phyloP scores from a whole-genome alignment of 2,797 vertebrate genomes.

The Syngnathus acus region DNA sequence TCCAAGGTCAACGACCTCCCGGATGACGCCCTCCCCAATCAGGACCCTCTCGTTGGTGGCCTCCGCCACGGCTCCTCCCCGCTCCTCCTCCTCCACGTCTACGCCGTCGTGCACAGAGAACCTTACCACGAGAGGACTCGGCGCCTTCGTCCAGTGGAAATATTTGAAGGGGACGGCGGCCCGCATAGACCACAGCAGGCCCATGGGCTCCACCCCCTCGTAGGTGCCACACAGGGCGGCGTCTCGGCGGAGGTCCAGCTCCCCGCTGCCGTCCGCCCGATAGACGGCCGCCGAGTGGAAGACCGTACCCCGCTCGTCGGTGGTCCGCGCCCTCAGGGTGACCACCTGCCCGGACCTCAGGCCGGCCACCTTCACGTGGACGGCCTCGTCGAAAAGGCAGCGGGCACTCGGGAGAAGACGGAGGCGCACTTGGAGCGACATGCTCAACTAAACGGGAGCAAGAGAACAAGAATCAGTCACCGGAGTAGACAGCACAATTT shows the following conservation, averaged over 20 bases:
- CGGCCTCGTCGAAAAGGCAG: slow-evolving; percentile 53
- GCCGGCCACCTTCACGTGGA: slow-evolving; percentile 59
- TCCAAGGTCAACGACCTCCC: slow-evolving; percentile 18
- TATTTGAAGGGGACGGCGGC: slow-evolving; percentile 24
- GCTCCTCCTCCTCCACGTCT: slow-evolving; percentile 2
- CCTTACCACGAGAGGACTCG: slow-evolving; percentile 53
- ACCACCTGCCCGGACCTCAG: slow-evolving; percentile 62
- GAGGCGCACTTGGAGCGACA: slow-evolving; percentile 36
- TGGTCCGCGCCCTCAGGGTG: slow-evolving; percentile 55
- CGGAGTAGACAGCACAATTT: neutral
- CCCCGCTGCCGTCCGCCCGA: slow-evolving; percentile 52
- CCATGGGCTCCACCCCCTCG: slow-evolving; percentile 69
- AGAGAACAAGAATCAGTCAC: neutral
- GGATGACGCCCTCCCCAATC: slow-evolving; percentile 30
- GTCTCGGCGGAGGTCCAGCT: slow-evolving; percentile 57
- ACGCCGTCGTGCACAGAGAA: slow-evolving; percentile 52
- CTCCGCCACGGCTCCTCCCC: slow-evolving; percentile 20
- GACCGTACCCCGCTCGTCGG: slow-evolving; percentile 58
- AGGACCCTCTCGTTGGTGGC: slow-evolving; percentile 40
- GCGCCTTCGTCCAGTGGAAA: slow-evolving; percentile 55
- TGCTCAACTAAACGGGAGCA: slow-evolving; percentile 8
- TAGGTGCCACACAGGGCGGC: slow-evolving; percentile 66
- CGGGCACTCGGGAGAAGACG: slow-evolving; percentile 35
- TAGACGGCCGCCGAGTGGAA: slow-evolving; percentile 67
- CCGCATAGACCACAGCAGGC: slow-evolving; percentile 71